phyloP scores from a whole-genome alignment of 2,797 vertebrate species.

The Hafferia zeledoni region DNA sequence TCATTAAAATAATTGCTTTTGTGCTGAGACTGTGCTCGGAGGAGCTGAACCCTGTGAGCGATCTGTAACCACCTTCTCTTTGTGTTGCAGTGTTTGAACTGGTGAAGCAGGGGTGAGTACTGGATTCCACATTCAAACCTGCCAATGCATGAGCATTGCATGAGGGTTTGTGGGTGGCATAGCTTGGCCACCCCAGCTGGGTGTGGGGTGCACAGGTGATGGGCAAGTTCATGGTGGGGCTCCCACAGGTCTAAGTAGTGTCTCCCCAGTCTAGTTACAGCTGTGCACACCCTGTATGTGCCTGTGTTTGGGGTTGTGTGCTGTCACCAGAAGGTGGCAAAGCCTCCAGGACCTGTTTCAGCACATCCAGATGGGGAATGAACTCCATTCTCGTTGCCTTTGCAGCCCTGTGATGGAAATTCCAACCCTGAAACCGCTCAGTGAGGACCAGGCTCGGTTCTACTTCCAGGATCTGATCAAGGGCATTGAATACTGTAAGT shows the following conservation, averaged over 20 bases:
- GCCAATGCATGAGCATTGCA: fast-evolving
- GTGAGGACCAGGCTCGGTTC: slow-evolving; percentile 93
- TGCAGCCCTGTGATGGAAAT: slow-evolving; percentile 94
- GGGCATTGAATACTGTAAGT: slow-evolving; percentile 97
- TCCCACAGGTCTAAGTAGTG: not conserved
- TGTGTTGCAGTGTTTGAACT: slow-evolving; percentile 92
- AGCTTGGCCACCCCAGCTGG: not conserved
- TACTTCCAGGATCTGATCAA: slow-evolving; percentile 98
- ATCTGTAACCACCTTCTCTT: slow-evolving; percentile 15
- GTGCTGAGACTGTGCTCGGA: not conserved
- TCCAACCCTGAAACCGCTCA: slow-evolving; percentile 91
- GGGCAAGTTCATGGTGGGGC: not conserved
- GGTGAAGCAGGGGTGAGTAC: slow-evolving; percentile 96
- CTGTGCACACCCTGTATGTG: not conserved
- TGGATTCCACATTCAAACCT: not conserved
- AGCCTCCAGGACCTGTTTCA: not conserved
- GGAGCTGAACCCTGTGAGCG: not conserved
- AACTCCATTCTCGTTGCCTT: not conserved
- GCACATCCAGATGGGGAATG: not conserved
- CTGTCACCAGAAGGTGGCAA: not conserved
- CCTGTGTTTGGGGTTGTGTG: not conserved
- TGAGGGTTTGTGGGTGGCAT: not conserved
- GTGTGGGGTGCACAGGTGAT: not conserved
- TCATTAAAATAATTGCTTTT: not conserved
- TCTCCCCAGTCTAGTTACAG: not conserved